Percentiles rank a stretch among this genome's conserved stretches.
These are phyloP conservation scores for Halocaridina rubra DNA, from an alignment of 2,888 invertebrate genomes.

Conservation along the genomic window DNA sequence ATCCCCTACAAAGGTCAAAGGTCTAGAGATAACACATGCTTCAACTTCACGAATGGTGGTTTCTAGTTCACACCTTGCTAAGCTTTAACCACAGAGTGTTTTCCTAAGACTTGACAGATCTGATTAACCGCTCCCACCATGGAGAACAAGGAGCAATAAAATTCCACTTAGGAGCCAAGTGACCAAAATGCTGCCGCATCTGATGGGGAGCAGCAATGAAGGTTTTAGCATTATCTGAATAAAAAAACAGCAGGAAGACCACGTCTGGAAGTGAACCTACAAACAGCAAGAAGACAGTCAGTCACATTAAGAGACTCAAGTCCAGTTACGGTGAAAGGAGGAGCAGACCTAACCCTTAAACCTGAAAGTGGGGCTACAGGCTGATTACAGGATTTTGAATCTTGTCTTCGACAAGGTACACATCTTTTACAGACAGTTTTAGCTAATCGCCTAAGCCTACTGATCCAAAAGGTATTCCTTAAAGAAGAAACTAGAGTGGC, in stretches of 20 bases:
- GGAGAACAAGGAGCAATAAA: conserved; percentile 68
- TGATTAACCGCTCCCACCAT: conserved; percentile 70
- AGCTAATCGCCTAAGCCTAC: too few relatives aligned
- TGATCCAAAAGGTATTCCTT: background rate
- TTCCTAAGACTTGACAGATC: conserved; percentile 67
- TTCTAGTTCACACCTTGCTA: conserved; percentile 65
- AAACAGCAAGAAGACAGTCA: conserved; percentile 65
- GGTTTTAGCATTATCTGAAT: conserved; percentile 66
- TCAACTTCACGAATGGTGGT: conserved; percentile 66
- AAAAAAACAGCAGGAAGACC: conserved; percentile 63
- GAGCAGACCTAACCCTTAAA: conserved; percentile 26
- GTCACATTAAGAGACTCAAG: conserved; percentile 64
- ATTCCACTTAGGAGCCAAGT: conserved; percentile 64
- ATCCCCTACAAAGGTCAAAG: conserved; percentile 66
- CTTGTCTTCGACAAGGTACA: background rate
- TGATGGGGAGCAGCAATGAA: conserved; percentile 61
- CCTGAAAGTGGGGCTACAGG: conserved; percentile 47
- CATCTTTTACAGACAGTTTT: too few relatives aligned
- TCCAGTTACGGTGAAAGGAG: conserved; percentile 57
- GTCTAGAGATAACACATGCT: conserved; percentile 67
- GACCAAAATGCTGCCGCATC: conserved; percentile 44
- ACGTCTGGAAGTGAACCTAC: conserved; percentile 64
- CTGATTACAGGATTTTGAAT: background rate
- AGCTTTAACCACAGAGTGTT: conserved; percentile 66
- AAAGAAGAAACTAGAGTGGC: background rate